phyloP scores from a whole-genome alignment of 2,797 vertebrate genomes.

The Epinephelus coioides region DNA sequence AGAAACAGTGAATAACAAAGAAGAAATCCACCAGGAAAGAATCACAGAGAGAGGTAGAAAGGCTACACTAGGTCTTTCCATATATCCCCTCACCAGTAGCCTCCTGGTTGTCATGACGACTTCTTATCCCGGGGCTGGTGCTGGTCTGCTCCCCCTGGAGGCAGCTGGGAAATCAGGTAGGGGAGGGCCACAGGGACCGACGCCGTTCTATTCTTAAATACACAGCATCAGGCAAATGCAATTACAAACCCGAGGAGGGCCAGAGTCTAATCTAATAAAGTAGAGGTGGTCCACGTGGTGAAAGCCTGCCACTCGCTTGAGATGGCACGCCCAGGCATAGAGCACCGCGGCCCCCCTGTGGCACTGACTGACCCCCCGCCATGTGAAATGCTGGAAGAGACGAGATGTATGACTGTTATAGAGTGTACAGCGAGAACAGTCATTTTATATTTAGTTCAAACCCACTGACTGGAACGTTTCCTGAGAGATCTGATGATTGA shows the following conservation, averaged over 20 bases:
- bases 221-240: constrained; percentile 86
- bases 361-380: constrained; percentile 43
- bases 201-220: constrained; percentile 86
- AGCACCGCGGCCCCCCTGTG: constrained; percentile 40
- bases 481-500: constrained; percentile 35
- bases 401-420: constrained; percentile 35
- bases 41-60: constrained; percentile 61
- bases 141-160: constrained; percentile 60
- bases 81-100: constrained; percentile 58
- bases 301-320: constrained; percentile 73
- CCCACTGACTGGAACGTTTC: constrained; percentile 33
- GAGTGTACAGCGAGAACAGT: constrained; percentile 32
- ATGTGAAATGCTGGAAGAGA: constrained; percentile 36
- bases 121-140: constrained; percentile 71
- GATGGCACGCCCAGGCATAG: constrained; percentile 69
- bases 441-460: constrained; percentile 52
- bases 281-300: constrained; percentile 71
- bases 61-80: constrained; percentile 53
- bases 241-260: constrained; percentile 82
- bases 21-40: constrained; percentile 39
- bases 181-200: constrained; percentile 70
- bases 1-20: constrained; percentile 49
- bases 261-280: constrained; percentile 85
- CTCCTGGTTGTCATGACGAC: constrained; percentile 82
- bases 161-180: constrained; percentile 79